Conservation (phyloP, 2,113 vertebrate genomes). For the Oceanites oceanicus region DNA sequence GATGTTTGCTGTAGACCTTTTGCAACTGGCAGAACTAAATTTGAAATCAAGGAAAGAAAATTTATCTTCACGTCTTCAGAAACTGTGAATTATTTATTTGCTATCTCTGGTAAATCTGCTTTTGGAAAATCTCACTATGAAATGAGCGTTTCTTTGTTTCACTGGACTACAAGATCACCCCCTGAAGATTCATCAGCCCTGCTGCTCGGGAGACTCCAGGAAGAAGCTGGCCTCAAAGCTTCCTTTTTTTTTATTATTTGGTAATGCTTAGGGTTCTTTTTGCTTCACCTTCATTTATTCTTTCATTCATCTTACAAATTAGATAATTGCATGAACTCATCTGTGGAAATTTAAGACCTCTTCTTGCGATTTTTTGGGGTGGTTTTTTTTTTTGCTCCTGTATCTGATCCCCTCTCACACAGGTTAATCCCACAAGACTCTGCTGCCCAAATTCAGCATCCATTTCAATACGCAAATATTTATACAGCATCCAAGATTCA, state of each 20-base stretch:
- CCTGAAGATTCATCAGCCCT: background rate
- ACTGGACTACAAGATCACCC: background rate
- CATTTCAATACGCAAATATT: constrained; percentile 35
- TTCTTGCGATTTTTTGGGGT: background rate
- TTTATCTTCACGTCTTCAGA: background rate
- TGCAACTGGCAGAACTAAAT: background rate
- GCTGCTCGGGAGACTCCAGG: background rate
- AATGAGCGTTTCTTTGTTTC: background rate
- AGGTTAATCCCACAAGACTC: background rate
- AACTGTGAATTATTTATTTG: constrained; percentile 10
- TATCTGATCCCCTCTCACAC: background rate
- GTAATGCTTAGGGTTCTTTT: background rate
- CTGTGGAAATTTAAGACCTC: background rate
- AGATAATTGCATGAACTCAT: background rate
- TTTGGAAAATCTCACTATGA: background rate
- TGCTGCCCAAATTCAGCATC: background rate
- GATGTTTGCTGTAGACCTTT: background rate
- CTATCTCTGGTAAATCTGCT: background rate
- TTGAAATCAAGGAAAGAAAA: background rate
- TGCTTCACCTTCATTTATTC: background rate
- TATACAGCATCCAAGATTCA: background rate
- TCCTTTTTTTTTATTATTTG: background rate
- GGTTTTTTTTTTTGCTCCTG: background rate
- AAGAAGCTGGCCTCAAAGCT: background rate
- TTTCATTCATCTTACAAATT: background rate